Evolutionary conservation across 2,113 vertebrate genomes (phyloP), one percentile per base, ranked within the genome.

Genomic region (Syrrhaptes paradoxus): DNA sequence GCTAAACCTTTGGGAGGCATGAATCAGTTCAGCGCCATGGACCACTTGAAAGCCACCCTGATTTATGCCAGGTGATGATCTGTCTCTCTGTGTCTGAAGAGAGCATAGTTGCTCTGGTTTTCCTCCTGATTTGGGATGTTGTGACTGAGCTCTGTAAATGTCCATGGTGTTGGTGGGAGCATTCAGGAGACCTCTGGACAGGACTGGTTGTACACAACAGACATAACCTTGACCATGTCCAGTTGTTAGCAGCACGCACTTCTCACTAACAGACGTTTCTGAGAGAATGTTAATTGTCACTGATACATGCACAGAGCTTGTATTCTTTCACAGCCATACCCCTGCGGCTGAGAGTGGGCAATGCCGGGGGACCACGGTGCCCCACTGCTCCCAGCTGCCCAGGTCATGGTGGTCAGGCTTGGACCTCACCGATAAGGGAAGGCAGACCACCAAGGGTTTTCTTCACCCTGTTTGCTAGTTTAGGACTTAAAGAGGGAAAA

Each of bases 321-420:
- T 63, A 10, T 45, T 32, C 57, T 80, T 75, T 66, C 9, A 31
- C 29, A 36, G 3, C 26, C 0, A 1, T 32, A 19, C 14, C 32
- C 21, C 2, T 9, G 26, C 55, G n/a, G 9, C 36, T 86, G 49
- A 6, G 32, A 46, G 48, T 0, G 1, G 15, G 36, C 2, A 5
- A 34, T 73, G 80, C 48, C 7, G 2, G 4, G 13, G 34, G 34
- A 26, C 61, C 4, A 5, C 0, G 6, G 43, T 79, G 48, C 28
- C 43, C 2, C 3, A 2, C 24, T 9, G 20, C 38, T 70, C 48
- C 36, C 36, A 34, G 59, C 29, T 75, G 29, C 29, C 24, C 1
- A 0, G 4, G 32, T 79, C 4, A 1, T 1, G 0, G 15, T 48
- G 32, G 48, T 79, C 29, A 48, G 26, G n/a, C 45, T 57, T 75